Evolutionary conservation across 2,113 vertebrate species (phyloP).

Genomic region (Oryzias melastigma): DNA sequence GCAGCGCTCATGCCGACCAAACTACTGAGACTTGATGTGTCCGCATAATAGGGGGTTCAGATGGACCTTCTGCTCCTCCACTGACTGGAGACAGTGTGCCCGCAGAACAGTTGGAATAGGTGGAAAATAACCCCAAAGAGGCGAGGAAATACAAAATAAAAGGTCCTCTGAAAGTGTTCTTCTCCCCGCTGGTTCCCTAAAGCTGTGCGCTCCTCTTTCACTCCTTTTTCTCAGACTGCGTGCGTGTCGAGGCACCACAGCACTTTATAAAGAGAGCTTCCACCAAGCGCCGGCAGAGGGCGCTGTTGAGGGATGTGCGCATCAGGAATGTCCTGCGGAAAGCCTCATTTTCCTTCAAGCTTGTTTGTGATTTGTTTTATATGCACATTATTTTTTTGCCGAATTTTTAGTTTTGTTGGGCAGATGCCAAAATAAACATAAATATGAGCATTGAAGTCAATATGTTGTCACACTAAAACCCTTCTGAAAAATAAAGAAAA

Average conservation of each 20-base stretch:
- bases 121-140: conserved; percentile 17
- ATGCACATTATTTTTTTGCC: too few species aligned
- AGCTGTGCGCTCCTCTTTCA: conserved; percentile 58
- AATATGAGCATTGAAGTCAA: too few species aligned
- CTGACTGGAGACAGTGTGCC: conserved; percentile 23
- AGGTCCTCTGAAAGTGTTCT: conserved; percentile 47
- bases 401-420: too few species aligned
- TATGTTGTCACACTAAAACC: too few species aligned
- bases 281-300: conserved; percentile 51
- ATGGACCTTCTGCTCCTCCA: conserved; percentile 29
- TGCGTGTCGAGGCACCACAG: conserved; percentile 54
- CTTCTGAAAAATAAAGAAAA: too few species aligned
- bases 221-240: conserved; percentile 61
- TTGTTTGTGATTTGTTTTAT: background rate
- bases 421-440: too few species aligned
- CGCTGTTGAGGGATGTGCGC: conserved; percentile 24
- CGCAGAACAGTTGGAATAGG: conserved; percentile 37
- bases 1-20: conserved; percentile 60
- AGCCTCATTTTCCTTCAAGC: conserved; percentile 13
- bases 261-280: conserved; percentile 54
- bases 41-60: conserved; percentile 57
- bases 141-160: conserved; percentile 4
- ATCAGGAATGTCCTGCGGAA: conserved; percentile 29
- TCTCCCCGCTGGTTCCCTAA: conserved; percentile 24
- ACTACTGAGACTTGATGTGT: conserved; percentile 68